Percentiles rank a stretch among this genome's conserved stretches.
Evolutionary conservation across 2,888 invertebrate genomes (phyloP).

Genomic region (Creontiades dilutus): DNA sequence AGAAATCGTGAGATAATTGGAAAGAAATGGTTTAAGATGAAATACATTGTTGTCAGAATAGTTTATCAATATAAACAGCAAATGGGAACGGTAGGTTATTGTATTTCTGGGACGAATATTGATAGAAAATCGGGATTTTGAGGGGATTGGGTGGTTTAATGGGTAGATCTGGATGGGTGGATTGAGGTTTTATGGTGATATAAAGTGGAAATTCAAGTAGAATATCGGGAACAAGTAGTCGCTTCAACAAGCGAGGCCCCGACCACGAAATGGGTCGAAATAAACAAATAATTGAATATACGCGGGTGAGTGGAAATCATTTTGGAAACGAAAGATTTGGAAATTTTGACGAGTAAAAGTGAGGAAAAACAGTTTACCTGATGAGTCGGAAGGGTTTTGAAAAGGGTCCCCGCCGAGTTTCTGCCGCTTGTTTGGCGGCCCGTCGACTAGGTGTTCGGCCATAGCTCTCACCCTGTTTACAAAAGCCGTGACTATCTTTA

Average conservation of each 20-base stretch:
- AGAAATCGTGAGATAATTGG: neutral
- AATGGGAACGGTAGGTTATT: neutral
- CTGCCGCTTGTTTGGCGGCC: constrained; percentile 97
- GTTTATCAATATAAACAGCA: constrained; percentile 65
- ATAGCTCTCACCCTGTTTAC: constrained; percentile 80
- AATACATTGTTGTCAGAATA: constrained; percentile 10
- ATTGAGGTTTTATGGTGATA: neutral
- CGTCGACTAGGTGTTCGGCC: constrained; percentile 96
- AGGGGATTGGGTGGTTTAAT: neutral
- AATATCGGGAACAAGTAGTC: neutral
- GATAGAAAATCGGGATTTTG: neutral
- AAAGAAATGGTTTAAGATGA: neutral
- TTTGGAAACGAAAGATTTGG: constrained; percentile 1
- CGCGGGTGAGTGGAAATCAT: neutral
- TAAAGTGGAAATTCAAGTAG: neutral
- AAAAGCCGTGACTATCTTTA: constrained; percentile 77
- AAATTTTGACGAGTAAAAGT: constrained; percentile 55
- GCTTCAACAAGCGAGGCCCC: constrained; percentile 16
- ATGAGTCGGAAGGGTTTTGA: constrained; percentile 89
- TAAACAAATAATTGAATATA: constrained; percentile 56
- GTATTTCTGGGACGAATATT: neutral
- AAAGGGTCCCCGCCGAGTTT: constrained; percentile 89
- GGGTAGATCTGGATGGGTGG: neutral
- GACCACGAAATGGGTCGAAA: constrained; percentile 59
- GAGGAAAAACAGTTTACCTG: constrained; percentile 81